Base-by-base conservation (phyloP, 1,140 invertebrate genomes). In the Macrocentrus cingulum region DNA sequence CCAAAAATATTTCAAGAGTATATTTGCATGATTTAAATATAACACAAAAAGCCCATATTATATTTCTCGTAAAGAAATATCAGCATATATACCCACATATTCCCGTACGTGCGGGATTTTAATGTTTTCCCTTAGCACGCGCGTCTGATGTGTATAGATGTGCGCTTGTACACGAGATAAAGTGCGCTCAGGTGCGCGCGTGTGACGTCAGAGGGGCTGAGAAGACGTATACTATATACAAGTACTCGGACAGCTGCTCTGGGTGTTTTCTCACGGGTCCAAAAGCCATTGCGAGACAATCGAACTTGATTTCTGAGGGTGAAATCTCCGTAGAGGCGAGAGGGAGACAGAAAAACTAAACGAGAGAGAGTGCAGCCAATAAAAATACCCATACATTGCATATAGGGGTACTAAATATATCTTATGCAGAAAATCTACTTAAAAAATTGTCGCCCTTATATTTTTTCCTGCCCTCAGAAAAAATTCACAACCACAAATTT, bases 181-280 rank as follows among this genome's bases (percentile, higher is more conserved):
- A 62, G 55, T 45, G 37, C 58, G 53, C 50, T 56, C 36, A 56
- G 45, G 48, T 53, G 53, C 57, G 48, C 58, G 45, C 53, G 61
- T 59, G 53, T 65, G 45, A 66, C 63, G 65, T 65, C 61, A 66
- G 41, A 37, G 45, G 54, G 46, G 41, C 16, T 19, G 45, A 23
- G 6, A 25, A 50, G 55, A 59, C 39, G 44, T 39, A 59, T 48
- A 37, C 5, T 16, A 37, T 39, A 59, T 48, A 37, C 5, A 8
- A 16, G 23, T 49, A 34, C 13, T 48, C 15, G 6, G 60, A 70
- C 72, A 72, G 71, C 70, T 73, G 68, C 68, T 66, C 67, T 66
- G 58, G 66, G 60, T 41, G 65, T 69, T 74, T 75, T 76, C 74
- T 76, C 74, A 76, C 74, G 74, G 68, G 74, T 66, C 66, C 70